Evolutionary conservation across 2,888 invertebrate genomes (phyloP).

Genomic region (Osedax fenrisi): DNA sequence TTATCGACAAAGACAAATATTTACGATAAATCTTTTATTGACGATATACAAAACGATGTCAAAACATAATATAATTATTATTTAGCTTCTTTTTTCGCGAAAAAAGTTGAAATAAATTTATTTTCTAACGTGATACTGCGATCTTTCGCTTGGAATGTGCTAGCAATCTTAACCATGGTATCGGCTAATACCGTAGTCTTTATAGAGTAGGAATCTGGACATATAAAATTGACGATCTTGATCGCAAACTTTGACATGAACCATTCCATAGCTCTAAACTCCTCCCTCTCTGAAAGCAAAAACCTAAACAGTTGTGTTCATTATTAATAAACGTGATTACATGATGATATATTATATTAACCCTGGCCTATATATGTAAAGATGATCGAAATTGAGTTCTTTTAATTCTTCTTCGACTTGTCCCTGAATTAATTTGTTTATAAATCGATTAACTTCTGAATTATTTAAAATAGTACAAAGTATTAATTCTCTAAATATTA

Average conservation of each 20-base stretch:
- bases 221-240: background rate
- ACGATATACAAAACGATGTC: too few relatives aligned
- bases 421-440: slow-evolving; percentile 46
- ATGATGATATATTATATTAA: slow-evolving; percentile 34
- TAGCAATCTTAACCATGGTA: background rate
- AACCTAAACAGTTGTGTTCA: background rate
- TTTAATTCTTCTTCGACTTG: slow-evolving; percentile 48
- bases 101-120: too few relatives aligned
- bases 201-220: background rate
- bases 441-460: background rate
- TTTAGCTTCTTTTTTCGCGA: too few relatives aligned
- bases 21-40: too few relatives aligned
- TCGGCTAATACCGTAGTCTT: background rate
- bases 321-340: background rate
- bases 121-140: too few relatives aligned
- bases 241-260: background rate
- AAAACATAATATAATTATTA: too few relatives aligned
- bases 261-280: background rate
- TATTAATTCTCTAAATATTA: too few relatives aligned
- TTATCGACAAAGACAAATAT: too few relatives aligned
- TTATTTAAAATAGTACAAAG: too few relatives aligned
- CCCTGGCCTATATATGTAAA: slow-evolving; percentile 49
- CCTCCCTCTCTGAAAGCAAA: background rate
- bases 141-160: background rate
- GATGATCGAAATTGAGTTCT: slow-evolving; percentile 43